Base-by-base conservation (phyloP, 1,140 invertebrate genomes). In the Sycophila sp. region DNA sequence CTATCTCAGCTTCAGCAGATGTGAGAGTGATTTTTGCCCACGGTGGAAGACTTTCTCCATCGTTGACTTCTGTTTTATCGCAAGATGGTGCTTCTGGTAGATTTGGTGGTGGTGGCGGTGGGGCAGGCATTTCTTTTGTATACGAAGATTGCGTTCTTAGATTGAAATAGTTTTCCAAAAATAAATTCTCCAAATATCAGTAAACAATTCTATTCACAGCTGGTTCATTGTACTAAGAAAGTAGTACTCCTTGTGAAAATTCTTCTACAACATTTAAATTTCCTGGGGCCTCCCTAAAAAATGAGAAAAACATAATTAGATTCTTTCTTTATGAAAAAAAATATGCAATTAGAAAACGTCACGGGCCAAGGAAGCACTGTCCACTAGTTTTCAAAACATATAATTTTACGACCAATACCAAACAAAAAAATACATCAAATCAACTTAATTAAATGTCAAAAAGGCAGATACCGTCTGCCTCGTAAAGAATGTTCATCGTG, bases 21-120 rank as follows among this genome's bases (percentile, higher is more conserved):
- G 81, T 84, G 2, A 85, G 75, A 8, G 80, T 84, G 26, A 85
- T 84, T 73, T 86, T 85, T 15, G 80, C 81, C 85, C 85, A 86
- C 13, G 81, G 76, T 56, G 83, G 82, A 65, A 85, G 66, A 59
- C 76, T 80, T 42, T 85, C 80, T 1, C 77, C 67, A 53, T 84
- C 80, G 42, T 76, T 77, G 17, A 76, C 74, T 73, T 80, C 76
- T 34, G 74, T 82, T 76, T 83, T 83, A 34, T 83, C 78, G 53
- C 78, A 79, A 58, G 77, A 72, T 68, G 77, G 77, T 75, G 73
- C 51, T 63, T 79, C 73, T 62, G 78, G 74, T 42, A 83, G 76
- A 69, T 73, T 82, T 60, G 81, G 73, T 28, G 80, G 74, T 17
- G 83, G 78, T 26, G 78, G 81, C 60, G 84, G 82, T 60, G 83